Conservation (phyloP, 2,113 vertebrate genomes). For the Bujurquina vittata region DNA sequence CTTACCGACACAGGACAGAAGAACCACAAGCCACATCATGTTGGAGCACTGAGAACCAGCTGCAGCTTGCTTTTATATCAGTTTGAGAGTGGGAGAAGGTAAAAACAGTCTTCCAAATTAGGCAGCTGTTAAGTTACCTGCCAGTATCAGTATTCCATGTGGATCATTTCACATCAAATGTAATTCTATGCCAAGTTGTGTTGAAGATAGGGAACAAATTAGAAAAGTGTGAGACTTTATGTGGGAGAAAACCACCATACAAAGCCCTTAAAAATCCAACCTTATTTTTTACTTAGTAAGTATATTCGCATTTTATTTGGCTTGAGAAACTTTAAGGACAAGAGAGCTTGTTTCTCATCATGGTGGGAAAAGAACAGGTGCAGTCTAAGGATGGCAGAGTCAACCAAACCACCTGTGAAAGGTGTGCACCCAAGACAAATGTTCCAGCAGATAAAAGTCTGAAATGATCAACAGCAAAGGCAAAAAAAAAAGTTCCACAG, state of each 20-base stretch:
- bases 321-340: not conserved
- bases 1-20: constrained; percentile 71
- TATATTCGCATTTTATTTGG: not conserved
- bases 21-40: constrained; percentile 63
- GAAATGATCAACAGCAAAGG: not conserved
- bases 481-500: not conserved
- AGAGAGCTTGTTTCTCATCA: constrained; percentile 20
- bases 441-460: constrained; percentile 33
- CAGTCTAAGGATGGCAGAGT: not conserved
- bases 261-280: not conserved
- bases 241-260: not conserved
- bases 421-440: not conserved
- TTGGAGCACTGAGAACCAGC: constrained; percentile 13
- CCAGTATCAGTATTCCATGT: constrained; percentile 10
- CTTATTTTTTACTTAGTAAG: not conserved
- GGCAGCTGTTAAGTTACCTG: constrained; percentile 11
- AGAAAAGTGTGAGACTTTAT: not conserved
- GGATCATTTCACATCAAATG: not conserved
- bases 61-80: constrained; percentile 41
- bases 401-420: constrained; percentile 2
- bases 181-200: not conserved
- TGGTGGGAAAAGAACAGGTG: constrained; percentile 58
- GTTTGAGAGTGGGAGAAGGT: constrained; percentile 22
- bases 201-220: not conserved
- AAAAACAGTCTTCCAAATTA: not conserved